Base-by-base conservation (phyloP, 2,888 invertebrate species). In the Morpho deidamia region DNA sequence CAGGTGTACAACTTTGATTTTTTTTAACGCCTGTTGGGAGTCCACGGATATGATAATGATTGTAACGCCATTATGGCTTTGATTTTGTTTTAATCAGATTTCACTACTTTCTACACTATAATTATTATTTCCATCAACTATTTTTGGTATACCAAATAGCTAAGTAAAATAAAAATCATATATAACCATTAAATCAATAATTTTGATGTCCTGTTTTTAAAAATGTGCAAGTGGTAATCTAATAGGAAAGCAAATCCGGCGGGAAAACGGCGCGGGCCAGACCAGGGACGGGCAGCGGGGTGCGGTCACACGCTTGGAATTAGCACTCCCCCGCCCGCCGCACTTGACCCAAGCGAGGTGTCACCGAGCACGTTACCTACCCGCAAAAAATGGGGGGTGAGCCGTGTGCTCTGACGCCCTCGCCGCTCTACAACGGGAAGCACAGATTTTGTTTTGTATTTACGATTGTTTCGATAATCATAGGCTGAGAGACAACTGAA, bases 261-360 rank as follows among this genome's bases (percentile, higher is more conserved):
- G 83, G 86, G 85, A 85, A 84, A 86, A 81, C 83, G 75, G 68
- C 68, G 64, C 68, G 66, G 52, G 43, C 64, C 67, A 67, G 35
- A 35, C 47, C 38, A 55, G 57, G 58, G 48, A 10, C 39, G 44
- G 4, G 69, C 58, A 67, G 64, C 69, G 75, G 69, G 67, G 74
- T 74, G 79, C 77, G 83, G 85, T 79, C 85, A 84, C 83, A 83
- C 80, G 83, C 75, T 75, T 64, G 71, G 83, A 82, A 83, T 85
- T 84, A 85, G 80, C 80, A 74, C 67, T 69, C 69, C 68, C 72
- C 55, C 59, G 49, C 58, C 53, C 46, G 51, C 63, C 66, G 59
- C 61, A 63, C 63, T 65, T 67, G 67, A 66, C 65, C 66, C 66
- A 74, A 68, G 53, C 72, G 77, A 85, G 83, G 84, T 86, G 87